Percentiles rank a stretch among this genome's conserved stretches.
phyloP scores from a whole-genome alignment of 2,888 invertebrate genomes.

The Nebria salina region DNA sequence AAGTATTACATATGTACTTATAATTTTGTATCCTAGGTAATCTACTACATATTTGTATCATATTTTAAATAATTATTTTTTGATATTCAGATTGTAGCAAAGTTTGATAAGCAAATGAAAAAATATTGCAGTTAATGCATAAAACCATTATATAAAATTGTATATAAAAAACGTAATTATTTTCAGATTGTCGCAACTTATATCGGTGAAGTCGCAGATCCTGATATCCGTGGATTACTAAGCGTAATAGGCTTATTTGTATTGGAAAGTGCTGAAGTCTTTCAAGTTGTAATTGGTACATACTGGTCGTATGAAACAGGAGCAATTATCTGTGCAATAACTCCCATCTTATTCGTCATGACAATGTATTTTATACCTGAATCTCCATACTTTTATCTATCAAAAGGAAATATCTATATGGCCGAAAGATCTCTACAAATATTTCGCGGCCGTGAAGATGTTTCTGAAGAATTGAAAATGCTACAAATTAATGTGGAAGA shows the following conservation, averaged over 20 bases:
- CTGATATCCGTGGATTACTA: slow-evolving; percentile 64
- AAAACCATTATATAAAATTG: neutral
- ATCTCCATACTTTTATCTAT: slow-evolving; percentile 63
- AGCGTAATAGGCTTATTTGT: slow-evolving; percentile 56
- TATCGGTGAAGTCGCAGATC: slow-evolving; percentile 66
- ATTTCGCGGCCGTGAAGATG: slow-evolving; percentile 59
- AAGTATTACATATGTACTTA: slow-evolving; percentile 10
- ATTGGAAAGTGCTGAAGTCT: slow-evolving; percentile 59
- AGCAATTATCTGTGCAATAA: slow-evolving; percentile 57
- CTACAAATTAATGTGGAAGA: slow-evolving; percentile 58
- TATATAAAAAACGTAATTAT: slow-evolving; percentile 7
- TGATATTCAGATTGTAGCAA: no score
- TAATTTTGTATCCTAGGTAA: no score
- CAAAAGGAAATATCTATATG: slow-evolving; percentile 56
- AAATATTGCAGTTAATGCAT: no score
- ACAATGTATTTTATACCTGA: slow-evolving; percentile 62
- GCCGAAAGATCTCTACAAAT: slow-evolving; percentile 54
- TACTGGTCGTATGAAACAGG: slow-evolving; percentile 57
- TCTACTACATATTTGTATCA: no score
- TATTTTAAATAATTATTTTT: no score
- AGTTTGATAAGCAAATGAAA: no score
- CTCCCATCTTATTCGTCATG: slow-evolving; percentile 59
- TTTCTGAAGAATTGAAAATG: slow-evolving; percentile 59
- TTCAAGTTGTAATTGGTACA: slow-evolving; percentile 59
- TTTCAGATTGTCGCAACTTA: slow-evolving; percentile 67